Percentiles rank a stretch among this genome's conserved stretches.
Evolutionary conservation across 2,113 vertebrate species (phyloP).

Genomic region (Oryzias celebensis): DNA sequence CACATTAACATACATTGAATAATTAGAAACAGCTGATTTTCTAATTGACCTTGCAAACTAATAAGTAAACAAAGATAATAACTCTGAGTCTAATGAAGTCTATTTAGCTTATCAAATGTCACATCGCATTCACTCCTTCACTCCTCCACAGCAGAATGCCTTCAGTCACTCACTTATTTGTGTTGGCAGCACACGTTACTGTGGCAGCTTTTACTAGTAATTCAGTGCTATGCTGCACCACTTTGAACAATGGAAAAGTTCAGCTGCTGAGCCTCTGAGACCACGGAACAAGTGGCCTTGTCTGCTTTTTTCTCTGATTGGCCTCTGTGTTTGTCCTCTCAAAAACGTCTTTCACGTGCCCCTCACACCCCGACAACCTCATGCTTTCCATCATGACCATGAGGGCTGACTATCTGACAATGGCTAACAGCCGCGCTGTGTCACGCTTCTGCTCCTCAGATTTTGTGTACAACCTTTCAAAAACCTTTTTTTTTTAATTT

Average conservation of each 20-base stretch:
- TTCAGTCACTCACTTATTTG: constrained; percentile 38
- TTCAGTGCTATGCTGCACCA: constrained; percentile 61
- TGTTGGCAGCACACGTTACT: constrained; percentile 27
- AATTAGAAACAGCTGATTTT: too few species aligned
- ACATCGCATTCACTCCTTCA: constrained; percentile 17
- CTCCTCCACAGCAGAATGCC: constrained; percentile 22
- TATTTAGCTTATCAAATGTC: constrained; percentile 11
- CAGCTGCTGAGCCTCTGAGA: constrained; percentile 66
- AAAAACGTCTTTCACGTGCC: constrained; percentile 70
- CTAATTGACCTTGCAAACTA: too few species aligned
- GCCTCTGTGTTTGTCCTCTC: constrained; percentile 66
- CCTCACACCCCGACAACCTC: constrained; percentile 69
- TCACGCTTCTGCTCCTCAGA: constrained; percentile 39
- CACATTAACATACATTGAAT: background rate
- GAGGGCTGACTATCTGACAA: constrained; percentile 59
- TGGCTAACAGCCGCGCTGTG: constrained; percentile 48
- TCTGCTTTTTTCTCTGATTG: constrained; percentile 57
- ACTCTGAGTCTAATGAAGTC: constrained; percentile 13
- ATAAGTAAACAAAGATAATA: background rate
- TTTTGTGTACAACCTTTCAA: too few species aligned
- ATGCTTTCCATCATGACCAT: constrained; percentile 66
- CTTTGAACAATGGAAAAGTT: constrained; percentile 65
- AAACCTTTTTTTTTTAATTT: too few species aligned
- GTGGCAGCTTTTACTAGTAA: constrained; percentile 52
- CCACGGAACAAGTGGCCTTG: constrained; percentile 59